Evolutionary conservation across 2,888 invertebrate species (phyloP).

Genomic region (Tipula lateralis): DNA sequence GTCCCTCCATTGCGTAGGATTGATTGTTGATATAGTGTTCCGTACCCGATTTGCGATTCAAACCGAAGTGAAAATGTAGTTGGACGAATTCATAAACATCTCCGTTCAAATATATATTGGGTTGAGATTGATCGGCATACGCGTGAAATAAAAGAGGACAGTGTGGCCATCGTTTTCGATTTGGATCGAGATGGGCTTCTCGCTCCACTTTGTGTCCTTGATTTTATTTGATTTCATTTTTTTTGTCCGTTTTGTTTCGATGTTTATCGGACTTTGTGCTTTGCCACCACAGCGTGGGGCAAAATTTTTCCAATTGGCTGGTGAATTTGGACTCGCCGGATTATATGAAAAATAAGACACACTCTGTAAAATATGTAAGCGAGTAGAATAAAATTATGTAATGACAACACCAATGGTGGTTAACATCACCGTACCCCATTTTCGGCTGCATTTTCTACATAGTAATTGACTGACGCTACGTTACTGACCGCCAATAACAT

Average conservation of each 20-base stretch:
- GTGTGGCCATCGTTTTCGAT: neutral
- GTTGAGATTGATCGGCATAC: neutral
- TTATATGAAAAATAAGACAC: neutral
- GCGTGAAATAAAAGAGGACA: neutral
- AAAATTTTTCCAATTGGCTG: neutral
- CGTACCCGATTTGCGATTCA: neutral
- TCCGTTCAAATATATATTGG: neutral
- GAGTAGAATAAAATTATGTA: too few relatives aligned
- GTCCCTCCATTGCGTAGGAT: neutral
- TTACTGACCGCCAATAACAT: too few relatives aligned
- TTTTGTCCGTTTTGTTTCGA: neutral
- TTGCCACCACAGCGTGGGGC: neutral
- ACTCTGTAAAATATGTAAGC: too few relatives aligned
- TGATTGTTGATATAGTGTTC: neutral
- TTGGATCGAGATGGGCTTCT: neutral
- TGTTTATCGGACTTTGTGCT: neutral
- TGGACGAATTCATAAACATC: neutral
- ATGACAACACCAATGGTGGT: too few relatives aligned
- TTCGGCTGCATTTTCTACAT: too few relatives aligned
- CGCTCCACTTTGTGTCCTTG: neutral
- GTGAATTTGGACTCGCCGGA: neutral
- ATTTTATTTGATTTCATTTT: neutral
- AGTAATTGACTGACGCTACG: too few relatives aligned
- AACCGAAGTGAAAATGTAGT: constrained; percentile 20
- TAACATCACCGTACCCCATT: too few relatives aligned